Percentiles rank a stretch among this genome's conserved stretches.
These are phyloP conservation scores for Noctilio leporinus DNA, from an alignment of 2,113 vertebrate genomes.

Conservation along the genomic window DNA sequence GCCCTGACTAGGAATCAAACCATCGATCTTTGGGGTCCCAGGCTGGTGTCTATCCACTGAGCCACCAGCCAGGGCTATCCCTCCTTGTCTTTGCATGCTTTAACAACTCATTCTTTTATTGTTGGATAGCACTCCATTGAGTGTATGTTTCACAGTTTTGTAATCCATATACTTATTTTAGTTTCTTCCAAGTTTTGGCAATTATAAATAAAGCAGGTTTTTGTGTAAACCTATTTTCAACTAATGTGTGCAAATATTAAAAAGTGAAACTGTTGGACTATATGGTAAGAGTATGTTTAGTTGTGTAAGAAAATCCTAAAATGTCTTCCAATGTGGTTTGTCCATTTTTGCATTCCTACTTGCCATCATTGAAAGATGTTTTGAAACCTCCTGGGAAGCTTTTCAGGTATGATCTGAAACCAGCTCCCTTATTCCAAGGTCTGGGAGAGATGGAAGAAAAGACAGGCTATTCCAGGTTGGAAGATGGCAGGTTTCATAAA, in stretches of 20 bases:
- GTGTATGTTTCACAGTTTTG: background rate
- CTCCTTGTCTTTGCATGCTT: background rate
- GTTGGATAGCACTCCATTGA: background rate
- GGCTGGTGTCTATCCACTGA: too few species aligned
- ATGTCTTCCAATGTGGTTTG: background rate
- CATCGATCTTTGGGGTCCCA: too few species aligned
- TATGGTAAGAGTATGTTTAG: background rate
- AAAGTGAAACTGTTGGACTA: background rate
- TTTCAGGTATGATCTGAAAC: background rate
- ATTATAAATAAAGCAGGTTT: background rate
- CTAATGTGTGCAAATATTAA: background rate
- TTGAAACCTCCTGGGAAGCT: background rate
- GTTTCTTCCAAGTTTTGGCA: background rate
- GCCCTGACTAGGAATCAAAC: too few species aligned
- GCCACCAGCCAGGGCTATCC: too few species aligned
- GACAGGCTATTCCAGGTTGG: background rate
- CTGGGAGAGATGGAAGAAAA: background rate
- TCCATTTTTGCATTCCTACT: background rate
- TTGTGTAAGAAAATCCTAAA: background rate
- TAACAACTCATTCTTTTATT: background rate
- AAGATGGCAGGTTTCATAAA: background rate
- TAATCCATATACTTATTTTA: background rate
- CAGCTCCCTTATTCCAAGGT: background rate
- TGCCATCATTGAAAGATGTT: background rate
- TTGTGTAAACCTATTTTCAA: background rate